Evolutionary conservation across 2,888 invertebrate genomes (phyloP), one percentile per base, ranked within the genome.

Genomic region (Adelognathus sp.): DNA sequence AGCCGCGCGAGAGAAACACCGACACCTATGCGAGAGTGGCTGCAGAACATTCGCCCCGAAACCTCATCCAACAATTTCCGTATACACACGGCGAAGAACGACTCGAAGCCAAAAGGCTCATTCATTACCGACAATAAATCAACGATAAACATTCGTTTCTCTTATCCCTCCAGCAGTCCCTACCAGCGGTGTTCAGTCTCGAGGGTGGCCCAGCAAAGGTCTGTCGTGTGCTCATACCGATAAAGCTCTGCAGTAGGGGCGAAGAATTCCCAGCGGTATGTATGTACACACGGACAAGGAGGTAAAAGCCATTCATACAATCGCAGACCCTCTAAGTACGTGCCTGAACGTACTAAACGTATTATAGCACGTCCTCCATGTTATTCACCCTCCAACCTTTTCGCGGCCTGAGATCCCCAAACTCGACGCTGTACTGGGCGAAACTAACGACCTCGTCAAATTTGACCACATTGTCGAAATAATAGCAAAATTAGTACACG

Each of bases 101-200:
- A 24, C n/a, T 36, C 33, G 46, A 6, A 21, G 33, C 36, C 70
- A 14, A 41, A 27, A 60, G 56, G 46, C 33, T 46, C 60, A 44
- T 29, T 61, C 52, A 56, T 61, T 58, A 61, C 44, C 33, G 29
- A 7, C 54, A 44, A 75, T 75, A 75, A 75, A 69, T 69, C 75
- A 75, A 41, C 56, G 63, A 63, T 69, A 69, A 75, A 75, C 61
- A 75, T 75, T 75, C 44, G 61, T 61, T 54, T 69, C 61, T 39
- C 27, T 41, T 67, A 63, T 75, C 56, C 58, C 29, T 39, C 29
- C n/a, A n/a, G n/a, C n/a, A n/a, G n/a, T n/a, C 11, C 21, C 31
- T 29, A 29, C 39, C 14, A 31, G 33, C 9, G n/a, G n/a, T n/a
- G n/a, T n/a, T 27, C 14, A 9, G 16, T 33, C 29, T 41, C 29